Percentiles rank a stretch among this genome's conserved stretches.
These are phyloP conservation scores for Vulpes lagopus DNA, from an alignment of 2,113 vertebrate species.

Conservation along the genomic window DNA sequence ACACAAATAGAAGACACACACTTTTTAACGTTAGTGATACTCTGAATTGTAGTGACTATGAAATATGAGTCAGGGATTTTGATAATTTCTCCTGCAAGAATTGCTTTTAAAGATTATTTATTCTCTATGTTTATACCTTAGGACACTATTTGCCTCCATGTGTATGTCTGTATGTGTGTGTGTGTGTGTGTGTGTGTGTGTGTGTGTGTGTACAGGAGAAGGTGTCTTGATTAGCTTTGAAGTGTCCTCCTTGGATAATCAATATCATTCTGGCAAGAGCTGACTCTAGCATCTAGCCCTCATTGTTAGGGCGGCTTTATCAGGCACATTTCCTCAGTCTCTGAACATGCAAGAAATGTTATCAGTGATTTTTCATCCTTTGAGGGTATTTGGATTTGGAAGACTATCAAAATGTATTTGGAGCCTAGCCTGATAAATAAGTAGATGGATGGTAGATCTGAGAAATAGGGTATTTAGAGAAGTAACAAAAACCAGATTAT, in stretches of 20 bases:
- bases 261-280: background rate
- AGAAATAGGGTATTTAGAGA: slow-evolving; percentile 55
- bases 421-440: slow-evolving; percentile 27
- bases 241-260: background rate
- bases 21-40: background rate
- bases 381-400: slow-evolving; percentile 31
- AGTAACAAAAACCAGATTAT: background rate
- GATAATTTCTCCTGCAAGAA: background rate
- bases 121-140: background rate
- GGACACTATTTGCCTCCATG: background rate
- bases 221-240: background rate
- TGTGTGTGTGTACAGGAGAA: background rate
- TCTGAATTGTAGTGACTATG: background rate
- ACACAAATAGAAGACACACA: background rate
- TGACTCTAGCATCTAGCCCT: background rate
- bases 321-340: background rate
- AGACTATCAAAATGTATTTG: slow-evolving; percentile 45
- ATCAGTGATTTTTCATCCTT: background rate
- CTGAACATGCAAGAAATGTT: slow-evolving; percentile 18
- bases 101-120: background rate
- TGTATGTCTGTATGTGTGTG: background rate
- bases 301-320: background rate
- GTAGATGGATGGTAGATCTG: background rate
- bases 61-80: background rate
- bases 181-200: background rate